Percentiles rank a stretch among this genome's conserved stretches.
Evolutionary conservation across 2,888 invertebrate genomes (phyloP).

Genomic region (Ischnura elegans): DNA sequence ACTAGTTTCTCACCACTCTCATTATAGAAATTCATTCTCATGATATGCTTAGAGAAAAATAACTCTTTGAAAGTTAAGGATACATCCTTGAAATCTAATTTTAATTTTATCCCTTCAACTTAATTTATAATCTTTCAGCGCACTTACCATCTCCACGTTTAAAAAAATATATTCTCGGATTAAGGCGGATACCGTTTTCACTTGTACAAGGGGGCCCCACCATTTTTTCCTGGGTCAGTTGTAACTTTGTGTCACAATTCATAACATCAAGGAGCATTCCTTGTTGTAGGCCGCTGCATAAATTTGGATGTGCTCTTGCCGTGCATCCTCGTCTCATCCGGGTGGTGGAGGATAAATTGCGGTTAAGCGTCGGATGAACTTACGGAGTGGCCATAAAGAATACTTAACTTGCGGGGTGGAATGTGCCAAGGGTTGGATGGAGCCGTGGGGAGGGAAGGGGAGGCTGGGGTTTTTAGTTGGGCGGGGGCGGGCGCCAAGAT

Average conservation of each 20-base stretch:
- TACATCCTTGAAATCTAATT: too few relatives aligned
- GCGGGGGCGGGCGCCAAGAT: not conserved
- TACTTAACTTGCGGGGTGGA: slow-evolving; percentile 25
- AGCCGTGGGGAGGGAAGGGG: not conserved
- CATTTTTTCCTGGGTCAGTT: not conserved
- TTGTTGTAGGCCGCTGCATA: not conserved
- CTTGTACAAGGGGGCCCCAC: too few relatives aligned
- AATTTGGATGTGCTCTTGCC: not conserved
- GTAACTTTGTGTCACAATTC: not conserved
- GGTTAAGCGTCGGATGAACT: slow-evolving; percentile 6
- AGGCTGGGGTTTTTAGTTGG: not conserved
- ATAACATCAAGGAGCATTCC: not conserved
- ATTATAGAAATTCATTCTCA: too few relatives aligned
- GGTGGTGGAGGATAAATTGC: not conserved
- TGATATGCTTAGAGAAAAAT: too few relatives aligned
- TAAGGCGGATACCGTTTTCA: too few relatives aligned
- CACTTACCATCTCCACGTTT: too few relatives aligned
- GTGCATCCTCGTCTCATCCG: not conserved
- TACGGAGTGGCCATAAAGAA: slow-evolving; percentile 30
- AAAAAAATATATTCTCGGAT: too few relatives aligned
- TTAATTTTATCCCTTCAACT: too few relatives aligned
- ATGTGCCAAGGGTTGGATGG: slow-evolving; percentile 16
- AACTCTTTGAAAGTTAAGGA: too few relatives aligned
- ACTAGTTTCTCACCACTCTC: too few relatives aligned
- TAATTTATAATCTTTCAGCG: too few relatives aligned